Evolutionary conservation across 53 echinoderm and acorn worm species (phyloP).

Genomic region (Luidia sarsii): DNA sequence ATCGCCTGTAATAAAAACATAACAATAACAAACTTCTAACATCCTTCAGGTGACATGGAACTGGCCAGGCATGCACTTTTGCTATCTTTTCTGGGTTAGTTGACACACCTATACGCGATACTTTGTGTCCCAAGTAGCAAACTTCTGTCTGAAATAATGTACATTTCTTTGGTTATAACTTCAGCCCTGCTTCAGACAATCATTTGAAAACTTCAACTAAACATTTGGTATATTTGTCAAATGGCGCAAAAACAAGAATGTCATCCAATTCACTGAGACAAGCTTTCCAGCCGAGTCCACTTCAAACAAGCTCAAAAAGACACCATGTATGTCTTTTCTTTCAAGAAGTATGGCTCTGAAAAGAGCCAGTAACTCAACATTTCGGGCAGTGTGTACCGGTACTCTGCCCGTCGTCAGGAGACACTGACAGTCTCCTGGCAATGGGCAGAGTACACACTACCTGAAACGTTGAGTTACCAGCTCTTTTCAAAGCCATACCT

Average conservation of each 20-base stretch:
- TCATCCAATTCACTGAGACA: constrained; percentile 8
- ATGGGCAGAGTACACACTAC: too few relatives aligned
- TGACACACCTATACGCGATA: background rate
- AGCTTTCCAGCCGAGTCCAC: background rate
- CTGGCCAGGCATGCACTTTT: background rate
- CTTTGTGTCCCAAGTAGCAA: constrained; percentile 7
- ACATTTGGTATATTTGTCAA: background rate
- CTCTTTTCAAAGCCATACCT: too few relatives aligned
- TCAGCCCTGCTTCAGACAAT: background rate
- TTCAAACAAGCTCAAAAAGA: constrained; percentile 1
- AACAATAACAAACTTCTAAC: constrained; percentile 4
- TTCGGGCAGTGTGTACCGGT: too few relatives aligned
- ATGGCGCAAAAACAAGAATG: background rate
- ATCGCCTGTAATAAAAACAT: constrained; percentile 1
- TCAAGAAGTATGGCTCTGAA: constrained; percentile 2
- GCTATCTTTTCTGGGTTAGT: background rate
- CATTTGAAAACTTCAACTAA: background rate
- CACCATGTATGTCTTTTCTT: constrained; percentile 19
- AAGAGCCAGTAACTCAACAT: too few relatives aligned
- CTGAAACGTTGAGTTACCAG: too few relatives aligned
- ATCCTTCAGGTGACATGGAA: constrained; percentile 4
- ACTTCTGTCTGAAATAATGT: background rate
- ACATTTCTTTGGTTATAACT: constrained; percentile 2
- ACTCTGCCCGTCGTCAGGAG: too few relatives aligned
- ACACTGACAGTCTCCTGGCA: too few relatives aligned